Evolutionary conservation across 2,113 vertebrate genomes (phyloP), one percentile per base, ranked within the genome.

Genomic region (Echinops telfairi): DNA sequence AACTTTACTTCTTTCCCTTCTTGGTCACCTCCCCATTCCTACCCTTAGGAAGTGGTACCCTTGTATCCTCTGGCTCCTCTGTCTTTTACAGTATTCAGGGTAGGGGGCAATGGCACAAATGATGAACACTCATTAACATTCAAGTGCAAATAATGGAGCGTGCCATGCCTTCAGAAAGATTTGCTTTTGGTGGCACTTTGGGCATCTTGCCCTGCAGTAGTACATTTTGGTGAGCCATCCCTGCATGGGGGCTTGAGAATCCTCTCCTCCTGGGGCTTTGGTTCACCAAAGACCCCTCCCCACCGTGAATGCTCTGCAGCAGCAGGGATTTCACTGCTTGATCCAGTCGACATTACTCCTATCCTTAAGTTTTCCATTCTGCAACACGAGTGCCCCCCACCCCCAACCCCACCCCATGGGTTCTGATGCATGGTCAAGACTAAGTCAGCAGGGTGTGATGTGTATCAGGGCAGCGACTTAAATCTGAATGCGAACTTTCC

Each of bases 401-500:
- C 47, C 47, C 47, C 47, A 4, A 10, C 47, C 60, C 60, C 20
- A 5, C 64, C 64, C 29, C n/a, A n/a, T 47, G 29, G 40, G 38
- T 91, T 81, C 88, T 78, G 25, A 66, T 86, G 40, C 77, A 87
- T 70, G 17, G 87, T 68, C 33, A 84, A 79, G 82, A 70, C 22
- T 68, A 88, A 75, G 10, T 62, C 58, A 66, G 36, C 9, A 88
- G 25, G 27, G 8, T 60, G 71, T 62, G 84, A 29, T 40, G 60
- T 17, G 14, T 29, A 23, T 62, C 77, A 17, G 16, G 70, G 43
- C 71, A 17, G 16, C 70, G 43, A 82, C 70, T 82, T 81, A 57
- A 19, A 88, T 70, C 78, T 82, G 60, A 92, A 78, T 47, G 29
- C 73, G 25, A 82, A 43, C 27, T 64, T 94, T 83, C 33, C 5